phyloP scores from a whole-genome alignment of 2,797 vertebrate genomes.

The Iguana delicatissima region DNA sequence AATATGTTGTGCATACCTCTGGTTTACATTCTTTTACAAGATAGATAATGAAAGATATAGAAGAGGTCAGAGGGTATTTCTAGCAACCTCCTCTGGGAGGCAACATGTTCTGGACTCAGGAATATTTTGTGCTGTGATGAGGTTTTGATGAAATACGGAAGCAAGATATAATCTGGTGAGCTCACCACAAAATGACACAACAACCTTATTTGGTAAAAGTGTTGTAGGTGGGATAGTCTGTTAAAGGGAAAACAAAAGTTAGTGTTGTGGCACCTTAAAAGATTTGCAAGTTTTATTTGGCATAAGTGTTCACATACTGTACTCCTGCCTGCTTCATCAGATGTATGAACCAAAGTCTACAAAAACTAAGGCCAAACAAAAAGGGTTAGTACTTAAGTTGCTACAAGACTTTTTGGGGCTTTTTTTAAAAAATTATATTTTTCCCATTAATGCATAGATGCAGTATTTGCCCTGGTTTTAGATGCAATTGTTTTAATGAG shows the following conservation, averaged over 20 bases:
- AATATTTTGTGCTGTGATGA: background rate
- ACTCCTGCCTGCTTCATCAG: too few species aligned
- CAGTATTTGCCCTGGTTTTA: background rate
- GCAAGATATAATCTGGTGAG: background rate
- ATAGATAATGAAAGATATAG: background rate
- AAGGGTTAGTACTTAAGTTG: too few species aligned
- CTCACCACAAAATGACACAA: background rate
- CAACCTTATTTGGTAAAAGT: background rate
- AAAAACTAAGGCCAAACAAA: too few species aligned
- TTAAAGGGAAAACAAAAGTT: too few species aligned
- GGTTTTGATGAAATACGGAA: background rate
- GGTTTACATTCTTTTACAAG: background rate
- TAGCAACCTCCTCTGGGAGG: background rate
- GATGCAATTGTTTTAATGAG: background rate
- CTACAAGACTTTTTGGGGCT: too few species aligned
- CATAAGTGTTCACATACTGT: too few species aligned
- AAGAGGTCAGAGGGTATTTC: background rate
- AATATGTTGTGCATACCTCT: background rate
- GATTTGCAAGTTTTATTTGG: too few species aligned
- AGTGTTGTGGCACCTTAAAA: too few species aligned
- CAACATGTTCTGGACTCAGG: background rate
- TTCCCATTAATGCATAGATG: background rate
- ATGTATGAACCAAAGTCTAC: too few species aligned
- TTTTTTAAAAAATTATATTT: background rate
- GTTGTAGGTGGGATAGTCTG: too few species aligned